These are phyloP conservation scores for Deroplatys truncata DNA, from an alignment of 2,888 invertebrate species.

Conservation along the genomic window DNA sequence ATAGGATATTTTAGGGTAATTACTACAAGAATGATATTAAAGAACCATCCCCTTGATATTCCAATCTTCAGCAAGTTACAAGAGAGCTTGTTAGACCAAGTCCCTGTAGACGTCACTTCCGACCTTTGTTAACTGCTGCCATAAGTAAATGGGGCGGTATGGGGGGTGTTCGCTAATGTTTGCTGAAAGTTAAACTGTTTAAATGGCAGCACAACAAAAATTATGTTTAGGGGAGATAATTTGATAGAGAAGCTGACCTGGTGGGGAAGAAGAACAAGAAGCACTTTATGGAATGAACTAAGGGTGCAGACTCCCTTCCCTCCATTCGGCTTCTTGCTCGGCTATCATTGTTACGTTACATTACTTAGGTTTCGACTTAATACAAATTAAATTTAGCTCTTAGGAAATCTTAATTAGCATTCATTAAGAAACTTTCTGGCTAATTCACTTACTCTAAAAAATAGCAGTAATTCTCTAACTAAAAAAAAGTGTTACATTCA, in stretches of 20 bases:
- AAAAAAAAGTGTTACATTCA: too few species aligned
- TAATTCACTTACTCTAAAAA: not conserved
- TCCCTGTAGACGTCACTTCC: not conserved
- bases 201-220: not conserved
- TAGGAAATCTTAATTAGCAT: not conserved
- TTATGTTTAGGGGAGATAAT: not conserved
- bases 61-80: not conserved
- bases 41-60: not conserved
- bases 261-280: not conserved
- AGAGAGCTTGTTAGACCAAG: not conserved
- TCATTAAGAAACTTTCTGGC: too few species aligned
- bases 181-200: constrained; percentile 7
- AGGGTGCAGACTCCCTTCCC: not conserved
- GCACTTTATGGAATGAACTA: constrained; percentile 1
- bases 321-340: too few species aligned
- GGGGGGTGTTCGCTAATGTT: not conserved
- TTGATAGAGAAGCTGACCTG: constrained; percentile 8
- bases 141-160: not conserved
- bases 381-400: not conserved
- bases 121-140: not conserved
- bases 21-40: too few species aligned
- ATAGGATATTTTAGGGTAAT: too few species aligned
- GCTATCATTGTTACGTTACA: not conserved
- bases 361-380: not conserved
- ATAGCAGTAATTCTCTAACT: too few species aligned